phyloP scores from a whole-genome alignment of 2,888 invertebrate genomes.

The Hipparchia semele region DNA sequence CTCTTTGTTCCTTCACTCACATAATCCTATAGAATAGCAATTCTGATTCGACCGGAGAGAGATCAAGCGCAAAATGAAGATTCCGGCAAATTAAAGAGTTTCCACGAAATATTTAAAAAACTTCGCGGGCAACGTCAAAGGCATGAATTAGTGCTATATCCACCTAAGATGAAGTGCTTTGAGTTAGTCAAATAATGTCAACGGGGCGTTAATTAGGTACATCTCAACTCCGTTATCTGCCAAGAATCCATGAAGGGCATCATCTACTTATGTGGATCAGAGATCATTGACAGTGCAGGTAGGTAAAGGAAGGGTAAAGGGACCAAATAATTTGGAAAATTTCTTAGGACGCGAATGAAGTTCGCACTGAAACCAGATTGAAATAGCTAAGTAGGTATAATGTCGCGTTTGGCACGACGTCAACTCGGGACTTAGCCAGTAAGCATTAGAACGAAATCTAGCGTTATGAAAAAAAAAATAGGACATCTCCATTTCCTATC shows the following conservation, averaged over 20 bases:
- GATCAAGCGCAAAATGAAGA: no score
- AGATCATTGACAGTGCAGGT: conserved; percentile 5
- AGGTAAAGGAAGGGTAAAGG: neutral
- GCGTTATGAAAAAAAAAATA: conserved; percentile 65
- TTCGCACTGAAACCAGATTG: conserved; percentile 62
- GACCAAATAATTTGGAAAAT: conserved; percentile 20
- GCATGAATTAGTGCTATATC: neutral
- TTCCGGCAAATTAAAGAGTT: no score
- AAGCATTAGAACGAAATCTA: conserved; percentile 53
- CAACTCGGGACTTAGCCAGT: conserved; percentile 58
- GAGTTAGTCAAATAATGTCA: conserved; percentile 28
- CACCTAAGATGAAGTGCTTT: neutral
- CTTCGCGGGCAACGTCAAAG: no score
- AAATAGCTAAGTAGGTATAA: conserved; percentile 73
- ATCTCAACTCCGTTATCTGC: conserved; percentile 20
- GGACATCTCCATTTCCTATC: conserved; percentile 54
- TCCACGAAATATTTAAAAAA: no score
- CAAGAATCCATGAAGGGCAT: conserved; percentile 27
- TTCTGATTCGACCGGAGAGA: no score
- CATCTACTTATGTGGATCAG: neutral
- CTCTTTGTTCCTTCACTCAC: no score
- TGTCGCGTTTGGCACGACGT: conserved; percentile 72
- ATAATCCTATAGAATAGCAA: no score
- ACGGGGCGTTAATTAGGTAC: conserved; percentile 8
- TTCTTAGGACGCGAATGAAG: conserved; percentile 27